Conservation (phyloP, 2,113 vertebrate species). For the Centropus unirufus region DNA sequence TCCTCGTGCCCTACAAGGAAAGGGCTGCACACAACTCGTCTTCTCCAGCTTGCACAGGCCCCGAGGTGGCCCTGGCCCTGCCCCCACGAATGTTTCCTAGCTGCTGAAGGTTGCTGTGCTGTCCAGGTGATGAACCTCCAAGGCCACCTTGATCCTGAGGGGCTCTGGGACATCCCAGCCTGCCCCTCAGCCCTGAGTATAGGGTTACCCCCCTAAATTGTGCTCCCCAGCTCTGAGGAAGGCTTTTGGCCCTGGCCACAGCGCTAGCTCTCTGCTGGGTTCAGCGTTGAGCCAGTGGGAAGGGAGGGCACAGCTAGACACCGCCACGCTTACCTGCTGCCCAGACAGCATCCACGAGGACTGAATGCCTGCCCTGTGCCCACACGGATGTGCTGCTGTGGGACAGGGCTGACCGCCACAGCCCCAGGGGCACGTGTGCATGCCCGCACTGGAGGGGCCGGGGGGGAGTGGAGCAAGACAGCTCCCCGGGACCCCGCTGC, state of each 20-base stretch:
- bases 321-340: background rate
- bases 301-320: background rate
- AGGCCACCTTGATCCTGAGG: background rate
- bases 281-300: rapidly evolving
- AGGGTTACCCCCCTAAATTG: background rate
- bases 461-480: background rate
- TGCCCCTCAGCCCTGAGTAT: background rate
- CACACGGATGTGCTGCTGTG: background rate
- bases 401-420: background rate
- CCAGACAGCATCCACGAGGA: background rate
- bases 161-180: background rate
- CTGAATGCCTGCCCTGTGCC: background rate
- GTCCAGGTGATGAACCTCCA: background rate
- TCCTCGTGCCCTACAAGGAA: background rate
- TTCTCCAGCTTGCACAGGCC: background rate
- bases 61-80: background rate
- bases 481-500: background rate
- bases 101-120: background rate
- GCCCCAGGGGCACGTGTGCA: background rate
- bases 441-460: background rate
- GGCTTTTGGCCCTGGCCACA: background rate
- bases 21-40: background rate
- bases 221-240: background rate
- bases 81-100: background rate
- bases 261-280: background rate